These are phyloP conservation scores for Leptopilina clavipes DNA, from an alignment of 1,140 invertebrate genomes.

Conservation along the genomic window DNA sequence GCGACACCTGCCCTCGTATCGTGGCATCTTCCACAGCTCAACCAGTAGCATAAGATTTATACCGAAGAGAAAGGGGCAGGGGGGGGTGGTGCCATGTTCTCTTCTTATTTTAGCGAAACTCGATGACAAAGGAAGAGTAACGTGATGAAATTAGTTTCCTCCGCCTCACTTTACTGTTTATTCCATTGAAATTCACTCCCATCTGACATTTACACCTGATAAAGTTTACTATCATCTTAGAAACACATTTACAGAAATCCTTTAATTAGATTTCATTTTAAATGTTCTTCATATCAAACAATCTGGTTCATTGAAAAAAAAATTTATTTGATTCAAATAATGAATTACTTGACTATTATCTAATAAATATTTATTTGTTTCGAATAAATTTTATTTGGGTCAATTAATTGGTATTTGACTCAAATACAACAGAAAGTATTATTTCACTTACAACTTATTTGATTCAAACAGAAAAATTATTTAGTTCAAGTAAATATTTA, in stretches of 20 bases:
- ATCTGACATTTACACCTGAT: not conserved
- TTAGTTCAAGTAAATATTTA: no score
- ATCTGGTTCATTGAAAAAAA: no score
- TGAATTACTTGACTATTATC: no score
- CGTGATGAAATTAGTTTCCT: conserved; percentile 28
- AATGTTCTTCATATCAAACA: no score
- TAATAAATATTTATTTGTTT: no score
- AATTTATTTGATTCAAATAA: no score
- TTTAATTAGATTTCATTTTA: not conserved
- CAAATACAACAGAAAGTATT: no score
- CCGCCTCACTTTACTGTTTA: conserved; percentile 23
- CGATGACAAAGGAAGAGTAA: conserved; percentile 32
- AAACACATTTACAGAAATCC: not conserved
- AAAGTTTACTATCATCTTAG: not conserved
- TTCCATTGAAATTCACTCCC: conserved; percentile 4
- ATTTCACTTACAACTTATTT: no score
- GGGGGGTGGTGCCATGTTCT: conserved; percentile 52
- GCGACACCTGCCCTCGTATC: conserved; percentile 74
- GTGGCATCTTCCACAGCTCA: conserved; percentile 70
- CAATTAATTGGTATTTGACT: no score
- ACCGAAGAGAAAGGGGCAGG: conserved; percentile 57
- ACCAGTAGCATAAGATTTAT: conserved; percentile 74
- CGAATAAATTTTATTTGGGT: no score
- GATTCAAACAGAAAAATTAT: no score
- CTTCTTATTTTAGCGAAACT: conserved; percentile 42